Evolutionary conservation across 2,113 vertebrate genomes (phyloP).

Genomic region (Lepus timidus): DNA sequence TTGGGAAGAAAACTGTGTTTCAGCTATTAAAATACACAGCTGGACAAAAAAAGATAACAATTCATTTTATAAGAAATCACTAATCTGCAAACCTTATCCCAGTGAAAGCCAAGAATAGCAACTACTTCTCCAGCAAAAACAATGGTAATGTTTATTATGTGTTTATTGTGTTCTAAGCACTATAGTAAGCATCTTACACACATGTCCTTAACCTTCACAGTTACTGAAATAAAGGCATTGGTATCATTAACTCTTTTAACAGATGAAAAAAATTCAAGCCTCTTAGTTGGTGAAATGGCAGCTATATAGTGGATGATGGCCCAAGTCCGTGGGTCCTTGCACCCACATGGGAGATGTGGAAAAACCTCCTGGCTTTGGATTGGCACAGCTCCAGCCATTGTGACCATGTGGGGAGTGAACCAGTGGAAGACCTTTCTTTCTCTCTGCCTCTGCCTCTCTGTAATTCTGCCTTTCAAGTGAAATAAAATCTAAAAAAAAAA

Average conservation of each 20-base stretch:
- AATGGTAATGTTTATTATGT: not conserved
- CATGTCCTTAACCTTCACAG: not conserved
- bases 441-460: too few relatives aligned
- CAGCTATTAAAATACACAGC: slow-evolving; percentile 39
- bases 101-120: not conserved
- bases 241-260: not conserved
- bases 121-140: not conserved
- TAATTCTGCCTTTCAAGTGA: too few relatives aligned
- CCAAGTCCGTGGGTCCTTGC: too few relatives aligned
- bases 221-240: not conserved
- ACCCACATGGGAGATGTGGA: too few relatives aligned
- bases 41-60: not conserved
- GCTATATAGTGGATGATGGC: not conserved
- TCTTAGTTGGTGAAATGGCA: not conserved
- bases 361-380: too few relatives aligned
- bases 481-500: too few relatives aligned
- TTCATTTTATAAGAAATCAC: not conserved
- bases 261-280: slow-evolving; percentile 14
- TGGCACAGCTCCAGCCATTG: too few relatives aligned
- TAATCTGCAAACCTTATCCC: not conserved
- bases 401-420: too few relatives aligned
- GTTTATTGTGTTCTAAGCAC: not conserved
- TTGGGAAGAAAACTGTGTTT: slow-evolving; percentile 17
- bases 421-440: too few relatives aligned
- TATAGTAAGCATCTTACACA: not conserved